Evolutionary conservation across 2,113 vertebrate species (phyloP).

Genomic region (Poecile atricapillus): DNA sequence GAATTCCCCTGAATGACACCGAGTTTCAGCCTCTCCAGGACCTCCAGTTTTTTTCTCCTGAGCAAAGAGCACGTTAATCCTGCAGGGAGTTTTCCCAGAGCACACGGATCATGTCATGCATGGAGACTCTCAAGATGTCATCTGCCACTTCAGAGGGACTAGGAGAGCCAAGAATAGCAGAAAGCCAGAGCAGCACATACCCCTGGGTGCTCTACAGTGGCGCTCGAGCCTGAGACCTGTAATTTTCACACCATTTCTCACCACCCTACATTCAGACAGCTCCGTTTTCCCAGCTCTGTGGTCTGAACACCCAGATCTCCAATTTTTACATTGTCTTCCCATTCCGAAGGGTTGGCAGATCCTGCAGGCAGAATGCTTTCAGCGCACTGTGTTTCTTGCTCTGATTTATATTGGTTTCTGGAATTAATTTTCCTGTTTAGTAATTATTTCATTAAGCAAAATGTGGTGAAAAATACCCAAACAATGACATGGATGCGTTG

Average conservation of each 20-base stretch:
- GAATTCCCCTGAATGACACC: background rate
- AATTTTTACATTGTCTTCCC: slow-evolving; percentile 12
- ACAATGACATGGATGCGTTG: background rate
- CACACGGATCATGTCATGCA: background rate
- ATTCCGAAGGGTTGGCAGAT: background rate
- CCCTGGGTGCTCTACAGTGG: slow-evolving; percentile 52
- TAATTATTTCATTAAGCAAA: background rate
- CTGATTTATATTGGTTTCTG: background rate
- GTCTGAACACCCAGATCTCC: slow-evolving; percentile 33
- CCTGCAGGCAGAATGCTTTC: background rate
- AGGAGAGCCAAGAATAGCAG: slow-evolving; percentile 57
- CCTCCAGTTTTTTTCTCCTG: background rate
- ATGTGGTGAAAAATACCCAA: background rate
- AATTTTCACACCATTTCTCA: slow-evolving; percentile 65
- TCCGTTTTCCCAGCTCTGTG: slow-evolving; percentile 20
- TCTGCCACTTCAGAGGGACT: slow-evolving; percentile 53
- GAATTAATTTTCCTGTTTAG: background rate
- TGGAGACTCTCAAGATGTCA: slow-evolving; percentile 46
- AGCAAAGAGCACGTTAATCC: background rate
- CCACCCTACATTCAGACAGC: slow-evolving; percentile 11
- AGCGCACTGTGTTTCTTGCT: background rate
- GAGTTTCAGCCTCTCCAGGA: background rate
- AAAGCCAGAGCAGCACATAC: background rate
- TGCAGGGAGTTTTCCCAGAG: background rate
- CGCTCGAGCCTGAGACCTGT: slow-evolving; percentile 10